These are phyloP conservation scores for Pelagia noctiluca DNA, from an alignment of 30 jellyfish, hydroid and myxozoan genomes.

Conservation along the genomic window DNA sequence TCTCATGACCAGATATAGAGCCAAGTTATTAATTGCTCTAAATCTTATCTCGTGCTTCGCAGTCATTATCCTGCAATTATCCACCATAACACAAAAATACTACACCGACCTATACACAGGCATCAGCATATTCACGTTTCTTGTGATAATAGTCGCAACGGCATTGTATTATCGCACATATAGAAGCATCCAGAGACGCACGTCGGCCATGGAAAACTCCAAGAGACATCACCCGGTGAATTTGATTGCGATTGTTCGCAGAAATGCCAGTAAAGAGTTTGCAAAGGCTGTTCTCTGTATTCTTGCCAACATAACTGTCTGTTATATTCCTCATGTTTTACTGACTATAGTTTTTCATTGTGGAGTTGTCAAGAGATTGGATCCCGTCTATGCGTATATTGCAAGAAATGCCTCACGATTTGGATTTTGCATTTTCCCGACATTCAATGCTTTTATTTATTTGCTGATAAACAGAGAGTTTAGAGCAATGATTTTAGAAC, in stretches of 20 bases:
- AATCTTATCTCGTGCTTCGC: background rate
- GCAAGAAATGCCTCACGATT: background rate
- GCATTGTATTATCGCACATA: background rate
- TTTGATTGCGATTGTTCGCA: background rate
- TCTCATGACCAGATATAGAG: background rate
- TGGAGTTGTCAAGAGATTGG: background rate
- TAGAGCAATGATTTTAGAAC: background rate
- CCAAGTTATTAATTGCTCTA: background rate
- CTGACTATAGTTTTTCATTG: background rate
- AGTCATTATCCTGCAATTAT: background rate
- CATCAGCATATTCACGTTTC: background rate
- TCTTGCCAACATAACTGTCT: background rate
- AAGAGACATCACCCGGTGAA: too few species aligned
- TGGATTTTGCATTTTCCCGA: background rate
- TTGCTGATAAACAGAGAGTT: background rate
- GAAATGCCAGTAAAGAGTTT: background rate
- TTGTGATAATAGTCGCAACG: background rate
- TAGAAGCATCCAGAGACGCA: background rate
- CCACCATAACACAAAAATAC: background rate
- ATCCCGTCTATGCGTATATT: too few species aligned
- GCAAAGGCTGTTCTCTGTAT: background rate
- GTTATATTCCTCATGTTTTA: background rate
- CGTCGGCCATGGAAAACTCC: too few species aligned
- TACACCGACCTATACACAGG: background rate
- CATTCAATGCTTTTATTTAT: background rate